A percentile compares a stretch with the other conserved stretches of the same genome.
phyloP scores from a whole-genome alignment of 2,797 vertebrate genomes.

The Pempheris klunzingeri region DNA sequence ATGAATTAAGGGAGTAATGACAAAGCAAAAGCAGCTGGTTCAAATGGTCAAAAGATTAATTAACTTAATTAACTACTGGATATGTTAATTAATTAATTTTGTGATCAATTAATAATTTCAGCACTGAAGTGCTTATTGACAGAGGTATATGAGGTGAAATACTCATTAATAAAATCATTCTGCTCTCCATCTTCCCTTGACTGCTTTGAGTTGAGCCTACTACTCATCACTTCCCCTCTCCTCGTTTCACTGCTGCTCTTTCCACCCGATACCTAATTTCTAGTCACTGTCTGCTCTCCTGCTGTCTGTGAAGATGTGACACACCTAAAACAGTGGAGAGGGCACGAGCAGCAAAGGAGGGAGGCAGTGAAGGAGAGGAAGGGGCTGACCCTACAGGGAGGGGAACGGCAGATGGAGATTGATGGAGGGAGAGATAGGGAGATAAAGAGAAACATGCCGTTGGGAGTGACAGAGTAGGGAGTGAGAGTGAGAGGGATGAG shows the following conservation, averaged over 20 bases:
- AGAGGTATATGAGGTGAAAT: slow-evolving; percentile 27
- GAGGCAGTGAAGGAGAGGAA: slow-evolving; percentile 63
- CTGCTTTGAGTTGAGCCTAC: slow-evolving; percentile 12
- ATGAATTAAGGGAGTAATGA: neutral
- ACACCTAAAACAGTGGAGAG: slow-evolving; percentile 64
- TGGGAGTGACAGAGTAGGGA: slow-evolving; percentile 70
- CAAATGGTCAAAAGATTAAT: slow-evolving; percentile 4
- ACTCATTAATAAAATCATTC: slow-evolving; percentile 26
- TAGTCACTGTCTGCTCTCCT: slow-evolving; percentile 46
- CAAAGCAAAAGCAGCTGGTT: neutral
- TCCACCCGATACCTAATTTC: slow-evolving; percentile 56
- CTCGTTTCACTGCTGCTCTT: slow-evolving; percentile 21
- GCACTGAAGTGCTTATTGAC: neutral
- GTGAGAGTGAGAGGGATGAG: slow-evolving; percentile 74
- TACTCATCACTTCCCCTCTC: neutral
- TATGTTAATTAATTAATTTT: neutral
- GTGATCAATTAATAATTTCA: neutral
- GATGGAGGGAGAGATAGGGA: slow-evolving; percentile 73
- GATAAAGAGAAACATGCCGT: slow-evolving; percentile 80
- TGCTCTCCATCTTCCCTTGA: neutral
- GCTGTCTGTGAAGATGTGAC: slow-evolving; percentile 66
- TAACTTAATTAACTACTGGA: neutral
- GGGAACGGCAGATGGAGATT: slow-evolving; percentile 79
- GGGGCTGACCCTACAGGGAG: slow-evolving; percentile 70
- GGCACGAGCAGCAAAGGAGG: slow-evolving; percentile 42